Evolutionary conservation across 2,888 invertebrate species (phyloP), one percentile per base, ranked within the genome.

Genomic region (Julus scandinavius): DNA sequence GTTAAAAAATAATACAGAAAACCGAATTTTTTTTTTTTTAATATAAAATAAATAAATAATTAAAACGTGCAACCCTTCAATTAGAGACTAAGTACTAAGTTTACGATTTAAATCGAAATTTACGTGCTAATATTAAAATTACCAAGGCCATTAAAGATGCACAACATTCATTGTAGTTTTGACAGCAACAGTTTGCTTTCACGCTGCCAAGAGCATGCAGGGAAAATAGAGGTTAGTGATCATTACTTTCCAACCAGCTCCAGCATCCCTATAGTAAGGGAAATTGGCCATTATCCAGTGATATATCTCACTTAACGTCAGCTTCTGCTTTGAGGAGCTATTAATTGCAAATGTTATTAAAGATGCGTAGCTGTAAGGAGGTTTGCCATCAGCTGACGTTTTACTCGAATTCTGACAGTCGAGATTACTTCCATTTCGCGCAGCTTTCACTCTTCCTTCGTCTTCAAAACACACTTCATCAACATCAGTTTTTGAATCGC

Each of bases 241-340:
- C 5, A 93, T 92, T 91, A 95, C 95, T 94, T 95, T 95, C 95
- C 95, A 95, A 1, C 95, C 95, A 88, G 92, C 92, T 0, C 95
- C 95, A 49, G 95, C 95, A 91, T 95, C 94, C 91, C 94, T 94
- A 91, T 95, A 95, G 91, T 95, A 95, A 0, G 95, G 95, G 92
- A 95, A 95, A 90, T 95, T 94, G 90, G 95, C 95, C 91, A 94
- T 94, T 85, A 95, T 95, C 93, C 95, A 95, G 90, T 95, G 94
- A 92, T 95, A 95, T 90, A 95, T 95, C 92, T 95, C 95, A 90
- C 95, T 95, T 58, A 95, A 93, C 2, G 95, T 95, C 95, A 95
- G 95, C 93, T 95, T 95, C 90, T 95, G 94, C 91, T 94, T 94
- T 2, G 94, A 93, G 1, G 95, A 94, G 92, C 94, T 95, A 91